Percentiles rank a stretch among this genome's conserved stretches.
Conservation (phyloP, 2,888 invertebrate species). For the Diarsia mendica region DNA sequence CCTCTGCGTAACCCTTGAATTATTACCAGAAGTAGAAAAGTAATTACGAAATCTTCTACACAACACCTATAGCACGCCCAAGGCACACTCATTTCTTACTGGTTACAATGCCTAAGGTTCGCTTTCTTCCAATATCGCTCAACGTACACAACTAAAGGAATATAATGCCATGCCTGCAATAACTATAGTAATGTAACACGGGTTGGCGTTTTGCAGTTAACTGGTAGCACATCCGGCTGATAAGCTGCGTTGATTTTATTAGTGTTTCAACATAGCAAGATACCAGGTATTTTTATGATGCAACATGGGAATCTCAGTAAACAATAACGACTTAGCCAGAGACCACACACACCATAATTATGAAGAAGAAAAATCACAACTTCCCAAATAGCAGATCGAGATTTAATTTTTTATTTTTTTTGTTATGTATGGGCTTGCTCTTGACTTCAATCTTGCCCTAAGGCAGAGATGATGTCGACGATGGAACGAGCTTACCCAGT, state of each 20-base stretch:
- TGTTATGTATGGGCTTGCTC: no score
- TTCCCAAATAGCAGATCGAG: not conserved
- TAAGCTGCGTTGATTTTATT: conserved; percentile 8
- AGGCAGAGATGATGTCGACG: no score
- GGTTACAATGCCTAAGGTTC: not conserved
- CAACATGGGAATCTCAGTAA: not conserved
- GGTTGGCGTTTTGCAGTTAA: conserved; percentile 12
- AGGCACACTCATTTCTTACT: not conserved
- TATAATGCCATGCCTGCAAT: not conserved
- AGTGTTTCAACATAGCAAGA: not conserved
- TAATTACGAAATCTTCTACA: no score
- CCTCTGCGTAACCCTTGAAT: no score
- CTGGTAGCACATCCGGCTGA: conserved; percentile 35
- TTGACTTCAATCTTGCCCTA: no score
- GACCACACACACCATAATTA: no score
- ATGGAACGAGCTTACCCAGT: no score
- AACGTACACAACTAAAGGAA: not conserved
- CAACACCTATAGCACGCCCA: not conserved
- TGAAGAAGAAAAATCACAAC: not conserved
- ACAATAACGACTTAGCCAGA: not conserved
- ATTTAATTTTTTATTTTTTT: not conserved
- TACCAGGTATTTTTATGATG: not conserved
- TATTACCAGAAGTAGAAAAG: no score
- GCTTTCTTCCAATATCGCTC: not conserved
- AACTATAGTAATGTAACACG: not conserved